Evolutionary conservation across 1,140 invertebrate genomes (phyloP).

Genomic region (Drosophila obscura): DNA sequence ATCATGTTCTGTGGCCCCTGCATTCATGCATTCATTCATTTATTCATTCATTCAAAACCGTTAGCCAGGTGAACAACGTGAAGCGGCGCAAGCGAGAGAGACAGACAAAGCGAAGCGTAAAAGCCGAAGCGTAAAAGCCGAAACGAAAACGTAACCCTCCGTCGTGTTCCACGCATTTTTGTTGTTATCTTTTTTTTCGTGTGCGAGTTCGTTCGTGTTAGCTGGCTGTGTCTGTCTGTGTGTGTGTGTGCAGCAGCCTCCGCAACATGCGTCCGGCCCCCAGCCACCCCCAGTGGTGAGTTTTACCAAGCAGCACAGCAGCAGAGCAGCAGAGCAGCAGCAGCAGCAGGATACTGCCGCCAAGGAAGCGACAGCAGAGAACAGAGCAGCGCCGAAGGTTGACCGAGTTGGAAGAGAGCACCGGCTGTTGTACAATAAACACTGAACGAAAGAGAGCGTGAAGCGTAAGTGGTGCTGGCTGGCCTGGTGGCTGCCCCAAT

Average conservation of each 20-base stretch:
- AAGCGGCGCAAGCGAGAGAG: conserved; percentile 27
- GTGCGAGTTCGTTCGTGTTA: conserved; percentile 17
- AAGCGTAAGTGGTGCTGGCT: no score
- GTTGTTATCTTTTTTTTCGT: conserved; percentile 60
- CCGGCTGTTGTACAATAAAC: conserved; percentile 18
- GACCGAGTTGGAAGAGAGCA: conserved; percentile 71
- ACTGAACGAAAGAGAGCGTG: conserved; percentile 1
- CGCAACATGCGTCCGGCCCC: conserved; percentile 48
- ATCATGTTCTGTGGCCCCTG: conserved; percentile 39
- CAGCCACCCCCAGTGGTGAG: conserved; percentile 11
- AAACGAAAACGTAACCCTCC: conserved; percentile 20
- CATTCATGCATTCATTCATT: conserved; percentile 2
- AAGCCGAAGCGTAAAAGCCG: conserved; percentile 14
- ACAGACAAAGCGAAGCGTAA: conserved; percentile 21
- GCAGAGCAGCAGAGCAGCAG: conserved; percentile 11
- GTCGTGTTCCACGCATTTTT: conserved; percentile 31
- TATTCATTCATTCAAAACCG: conserved; percentile 16
- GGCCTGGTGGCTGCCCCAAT: no score
- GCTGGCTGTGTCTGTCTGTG: conserved; percentile 8
- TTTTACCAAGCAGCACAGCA: conserved; percentile 7
- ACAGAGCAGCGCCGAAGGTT: conserved; percentile 73
- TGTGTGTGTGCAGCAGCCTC: conserved; percentile 45
- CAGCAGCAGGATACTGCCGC: conserved; percentile 33
- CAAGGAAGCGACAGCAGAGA: conserved; percentile 43
- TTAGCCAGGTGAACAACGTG: conserved; percentile 70